These are phyloP conservation scores for Rhea americana DNA, from an alignment of 2,113 vertebrate species.

Conservation along the genomic window DNA sequence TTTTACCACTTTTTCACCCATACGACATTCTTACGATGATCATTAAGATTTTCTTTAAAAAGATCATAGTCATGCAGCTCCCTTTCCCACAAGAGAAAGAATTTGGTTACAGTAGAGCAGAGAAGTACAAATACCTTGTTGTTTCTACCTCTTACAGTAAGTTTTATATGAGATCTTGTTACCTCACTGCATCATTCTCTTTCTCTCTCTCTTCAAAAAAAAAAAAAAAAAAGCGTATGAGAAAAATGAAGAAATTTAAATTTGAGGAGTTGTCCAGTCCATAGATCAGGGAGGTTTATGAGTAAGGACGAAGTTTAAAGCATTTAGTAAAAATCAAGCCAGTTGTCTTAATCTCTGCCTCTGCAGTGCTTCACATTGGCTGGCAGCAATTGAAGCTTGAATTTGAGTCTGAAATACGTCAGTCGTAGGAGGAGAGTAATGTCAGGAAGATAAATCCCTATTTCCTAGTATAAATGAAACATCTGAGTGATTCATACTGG, in stretches of 20 bases:
- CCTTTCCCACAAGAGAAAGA: neutral
- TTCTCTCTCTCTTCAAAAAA: neutral
- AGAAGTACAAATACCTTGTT: neutral
- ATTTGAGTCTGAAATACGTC: neutral
- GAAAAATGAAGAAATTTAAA: neutral
- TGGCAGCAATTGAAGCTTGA: neutral
- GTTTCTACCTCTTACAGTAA: neutral
- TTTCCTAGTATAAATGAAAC: neutral
- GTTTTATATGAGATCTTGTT: neutral
- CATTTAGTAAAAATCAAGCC: neutral
- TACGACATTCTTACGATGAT: neutral
- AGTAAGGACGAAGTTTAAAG: neutral
- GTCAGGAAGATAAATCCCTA: neutral
- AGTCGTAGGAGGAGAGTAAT: neutral
- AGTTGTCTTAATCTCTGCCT: neutral
- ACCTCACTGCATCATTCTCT: neutral
- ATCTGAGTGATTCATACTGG: neutral
- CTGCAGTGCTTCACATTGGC: neutral
- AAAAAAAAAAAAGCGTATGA: neutral
- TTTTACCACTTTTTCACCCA: neutral
- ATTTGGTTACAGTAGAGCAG: neutral
- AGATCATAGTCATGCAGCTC: neutral
- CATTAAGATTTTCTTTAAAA: neutral
- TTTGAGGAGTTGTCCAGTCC: neutral
- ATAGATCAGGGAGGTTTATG: neutral